Conservation (phyloP, 1,140 invertebrate genomes). For the Kradibia gibbosae region DNA sequence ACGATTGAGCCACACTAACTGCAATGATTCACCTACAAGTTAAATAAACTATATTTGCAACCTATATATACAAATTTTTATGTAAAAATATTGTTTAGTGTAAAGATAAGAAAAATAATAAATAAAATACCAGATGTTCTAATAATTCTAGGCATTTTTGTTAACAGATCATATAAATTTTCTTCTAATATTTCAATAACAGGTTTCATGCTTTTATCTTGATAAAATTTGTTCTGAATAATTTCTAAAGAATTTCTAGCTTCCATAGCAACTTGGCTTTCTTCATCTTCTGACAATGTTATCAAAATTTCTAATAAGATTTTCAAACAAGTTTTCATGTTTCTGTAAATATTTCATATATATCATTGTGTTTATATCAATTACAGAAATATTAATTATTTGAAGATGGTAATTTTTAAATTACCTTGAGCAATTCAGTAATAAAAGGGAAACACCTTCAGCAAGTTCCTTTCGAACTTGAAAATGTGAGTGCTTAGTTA, state of each 20-base stretch:
- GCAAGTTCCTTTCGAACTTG: slow-evolving; percentile 75
- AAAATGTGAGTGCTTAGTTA: slow-evolving; percentile 73
- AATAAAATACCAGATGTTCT: slow-evolving; percentile 74
- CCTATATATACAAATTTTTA: too few species aligned
- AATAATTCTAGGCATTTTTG: slow-evolving; percentile 75
- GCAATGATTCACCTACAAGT: slow-evolving; percentile 75
- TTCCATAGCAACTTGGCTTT: slow-evolving; percentile 67
- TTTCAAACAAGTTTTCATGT: slow-evolving; percentile 74
- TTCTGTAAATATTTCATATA: slow-evolving; percentile 63
- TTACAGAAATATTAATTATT: slow-evolving; percentile 53
- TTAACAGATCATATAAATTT: slow-evolving; percentile 74
- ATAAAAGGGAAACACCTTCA: slow-evolving; percentile 69
- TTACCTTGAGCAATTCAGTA: slow-evolving; percentile 75
- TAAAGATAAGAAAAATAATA: slow-evolving; percentile 14
- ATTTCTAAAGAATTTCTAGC: slow-evolving; percentile 63
- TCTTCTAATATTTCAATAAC: slow-evolving; percentile 75
- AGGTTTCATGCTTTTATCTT: slow-evolving; percentile 60
- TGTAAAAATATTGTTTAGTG: slow-evolving; percentile 8
- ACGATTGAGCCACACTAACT: slow-evolving; percentile 74
- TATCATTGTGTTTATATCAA: slow-evolving; percentile 30
- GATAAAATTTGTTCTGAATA: slow-evolving; percentile 65
- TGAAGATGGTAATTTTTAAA: too few species aligned
- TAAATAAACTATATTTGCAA: slow-evolving; percentile 44
- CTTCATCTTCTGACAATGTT: slow-evolving; percentile 75
- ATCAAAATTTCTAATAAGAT: slow-evolving; percentile 76